Base-by-base conservation (phyloP, 2,113 vertebrate genomes). In the Uria lomvia region DNA sequence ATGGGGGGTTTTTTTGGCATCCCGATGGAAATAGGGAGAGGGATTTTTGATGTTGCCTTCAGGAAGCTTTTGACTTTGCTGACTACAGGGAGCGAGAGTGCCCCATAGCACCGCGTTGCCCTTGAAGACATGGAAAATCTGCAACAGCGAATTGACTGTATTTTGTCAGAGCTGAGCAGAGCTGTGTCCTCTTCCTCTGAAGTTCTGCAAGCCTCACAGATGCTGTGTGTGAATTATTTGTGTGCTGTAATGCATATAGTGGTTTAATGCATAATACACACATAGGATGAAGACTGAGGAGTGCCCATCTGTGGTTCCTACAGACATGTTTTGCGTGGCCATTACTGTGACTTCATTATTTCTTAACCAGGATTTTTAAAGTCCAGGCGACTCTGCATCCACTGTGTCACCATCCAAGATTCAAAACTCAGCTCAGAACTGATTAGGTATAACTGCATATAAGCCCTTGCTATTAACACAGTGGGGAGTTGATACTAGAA, bases 1-100 rank as follows among this genome's bases (percentile, higher is more conserved):
- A 1, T 0, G 4, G 12, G 16, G 11, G 1, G 42, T 71, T 8
- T 65, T 75, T 9, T 55, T 30, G 23, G 12, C 8, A 36, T 86
- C 50, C 71, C 6, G 7, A 14, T 65, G 30, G 65, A 60, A 77
- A 74, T 0, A 77, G 4, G 15, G 32, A 86, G 43, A 59, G 5
- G 38, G 29, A 60, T 56, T 92, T 92, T 52, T 81, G 75, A 36
- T 36, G 65, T 40, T 52, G 30, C 16, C 34, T 86, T 95, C 60
- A 22, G 56, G 72, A 81, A 75, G 47, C 43, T 67, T 71, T 78
- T 60, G 58, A 32, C 23, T 36, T 22, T 68, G 15, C 21, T 65
- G 67, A 18, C 42, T 66, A 8, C 21, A 50, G 53, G 34, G 60
- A 81, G 43, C 1, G 1, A 17, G 47, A 83, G 12, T 68, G 30